Base-by-base conservation (phyloP, 2,113 vertebrate genomes). In the Suricata suricatta region DNA sequence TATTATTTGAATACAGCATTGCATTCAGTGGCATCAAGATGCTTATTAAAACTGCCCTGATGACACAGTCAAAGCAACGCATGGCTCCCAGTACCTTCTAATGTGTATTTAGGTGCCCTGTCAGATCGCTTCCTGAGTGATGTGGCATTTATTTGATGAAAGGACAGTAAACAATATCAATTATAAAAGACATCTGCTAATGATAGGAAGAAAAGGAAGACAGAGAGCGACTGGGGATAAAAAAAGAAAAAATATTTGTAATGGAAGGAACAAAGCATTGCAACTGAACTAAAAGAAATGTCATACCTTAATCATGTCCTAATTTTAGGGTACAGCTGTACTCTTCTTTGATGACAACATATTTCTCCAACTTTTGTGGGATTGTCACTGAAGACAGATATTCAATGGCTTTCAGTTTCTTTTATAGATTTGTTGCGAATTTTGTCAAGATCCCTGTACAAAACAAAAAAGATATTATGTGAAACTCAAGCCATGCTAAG, bases 131-230 rank as follows among this genome's bases (percentile, higher is more conserved):
- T 2, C 91, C 96, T 96, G 90, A 82, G 89, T 94, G 95, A 94
- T n/a, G 79, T 96, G 95, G 83, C 84, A 92, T 21, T 11, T 54
- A n/a, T 41, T 88, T 98, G 95, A 98, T 88, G 80, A 94, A 93
- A 97, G 85, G 76, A 72, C 64, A 97, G 90, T 95, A 95, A 97
- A 97, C 81, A 97, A 8, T 6, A 19, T 95, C 96, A 85, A 79
- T 98, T 98, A 98, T 74, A 97, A 97, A 97, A 97, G 97, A 96
- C 96, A 76, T 81, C 82, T 64, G 79, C 69, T 88, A 98, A 41
- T 0, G 84, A 97, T 81, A 76, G 50, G 68, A 95, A 93, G 86
- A 29, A 95, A 54, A 79, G 47, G 66, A 31, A 88, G 35, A 29
- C 4, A 35, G 50, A 87, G 86, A 11, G 68, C 19, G 21, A 33